Evolutionary conservation across 92 coral and sea anemone species (phyloP).

Genomic region (Ricordea florida): DNA sequence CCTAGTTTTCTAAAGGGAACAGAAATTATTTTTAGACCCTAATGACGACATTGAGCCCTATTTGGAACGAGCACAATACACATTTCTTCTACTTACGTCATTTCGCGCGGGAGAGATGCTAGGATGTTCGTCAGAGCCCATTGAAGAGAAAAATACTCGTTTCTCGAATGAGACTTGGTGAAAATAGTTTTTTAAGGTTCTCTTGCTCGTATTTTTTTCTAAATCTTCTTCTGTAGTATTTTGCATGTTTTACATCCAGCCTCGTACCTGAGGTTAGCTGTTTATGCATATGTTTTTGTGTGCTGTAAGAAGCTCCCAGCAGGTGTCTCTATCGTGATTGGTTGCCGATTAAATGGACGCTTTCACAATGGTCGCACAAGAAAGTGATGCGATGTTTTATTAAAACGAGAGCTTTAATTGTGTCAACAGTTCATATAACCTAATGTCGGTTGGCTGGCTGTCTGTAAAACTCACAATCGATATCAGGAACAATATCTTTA

Average conservation of each 20-base stretch:
- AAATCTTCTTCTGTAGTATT: neutral
- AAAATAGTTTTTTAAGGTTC: too few relatives aligned
- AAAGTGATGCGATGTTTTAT: neutral
- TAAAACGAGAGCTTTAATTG: neutral
- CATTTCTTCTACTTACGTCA: constrained; percentile 39
- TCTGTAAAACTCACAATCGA: too few relatives aligned
- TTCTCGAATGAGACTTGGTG: neutral
- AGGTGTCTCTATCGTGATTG: constrained; percentile 33
- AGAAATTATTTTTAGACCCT: constrained; percentile 21
- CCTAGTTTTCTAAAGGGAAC: neutral
- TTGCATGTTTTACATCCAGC: neutral
- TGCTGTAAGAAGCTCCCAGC: neutral
- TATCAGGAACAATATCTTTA: too few relatives aligned
- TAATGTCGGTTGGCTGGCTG: too few relatives aligned
- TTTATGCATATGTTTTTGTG: constrained; percentile 2
- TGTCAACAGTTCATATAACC: neutral
- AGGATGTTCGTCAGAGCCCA: neutral
- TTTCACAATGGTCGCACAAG: neutral
- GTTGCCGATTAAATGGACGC: neutral
- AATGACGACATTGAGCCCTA: constrained; percentile 8
- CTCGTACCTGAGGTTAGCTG: neutral
- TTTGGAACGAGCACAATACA: constrained; percentile 1
- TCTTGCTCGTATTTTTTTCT: too few relatives aligned
- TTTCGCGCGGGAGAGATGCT: neutral
- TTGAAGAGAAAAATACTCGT: neutral